Conservation (phyloP, 2,797 vertebrate species). For the Cossypha dichroa region DNA sequence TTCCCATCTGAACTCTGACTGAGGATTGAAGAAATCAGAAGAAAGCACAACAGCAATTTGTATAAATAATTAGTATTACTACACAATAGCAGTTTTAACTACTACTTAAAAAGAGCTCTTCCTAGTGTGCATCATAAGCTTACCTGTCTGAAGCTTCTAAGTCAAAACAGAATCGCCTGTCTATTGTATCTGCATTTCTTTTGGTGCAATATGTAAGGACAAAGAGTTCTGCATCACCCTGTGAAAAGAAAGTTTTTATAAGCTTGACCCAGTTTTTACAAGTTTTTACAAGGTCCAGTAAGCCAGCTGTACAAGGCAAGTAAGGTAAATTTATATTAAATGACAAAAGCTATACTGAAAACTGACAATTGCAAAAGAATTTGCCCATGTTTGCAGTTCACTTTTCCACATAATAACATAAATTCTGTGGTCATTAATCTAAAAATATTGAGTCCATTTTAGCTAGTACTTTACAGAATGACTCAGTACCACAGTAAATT, state of each 20-base stretch:
- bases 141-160: slow-evolving; percentile 94
- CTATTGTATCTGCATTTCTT: slow-evolving; percentile 87
- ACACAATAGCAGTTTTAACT: background rate
- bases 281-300: background rate
- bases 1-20: background rate
- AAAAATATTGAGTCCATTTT: background rate
- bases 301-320: background rate
- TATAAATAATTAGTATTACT: too few species aligned
- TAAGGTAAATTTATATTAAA: background rate
- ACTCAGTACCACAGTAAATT: background rate
- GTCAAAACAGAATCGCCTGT: slow-evolving; percentile 95
- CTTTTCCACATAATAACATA: background rate
- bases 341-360: background rate
- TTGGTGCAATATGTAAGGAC: slow-evolving; percentile 88
- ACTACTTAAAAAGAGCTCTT: background rate
- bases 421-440: background rate
- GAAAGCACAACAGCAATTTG: background rate
- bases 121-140: background rate
- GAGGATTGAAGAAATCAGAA: background rate
- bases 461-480: background rate
- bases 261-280: background rate
- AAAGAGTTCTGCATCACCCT: slow-evolving; percentile 92
- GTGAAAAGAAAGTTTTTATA: slow-evolving; percentile 34
- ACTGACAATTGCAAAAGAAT: background rate
- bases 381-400: rapidly evolving